Percentiles rank a stretch among this genome's conserved stretches.
Conservation (phyloP, 2,888 invertebrate genomes). For the Drosophila leonis region DNA sequence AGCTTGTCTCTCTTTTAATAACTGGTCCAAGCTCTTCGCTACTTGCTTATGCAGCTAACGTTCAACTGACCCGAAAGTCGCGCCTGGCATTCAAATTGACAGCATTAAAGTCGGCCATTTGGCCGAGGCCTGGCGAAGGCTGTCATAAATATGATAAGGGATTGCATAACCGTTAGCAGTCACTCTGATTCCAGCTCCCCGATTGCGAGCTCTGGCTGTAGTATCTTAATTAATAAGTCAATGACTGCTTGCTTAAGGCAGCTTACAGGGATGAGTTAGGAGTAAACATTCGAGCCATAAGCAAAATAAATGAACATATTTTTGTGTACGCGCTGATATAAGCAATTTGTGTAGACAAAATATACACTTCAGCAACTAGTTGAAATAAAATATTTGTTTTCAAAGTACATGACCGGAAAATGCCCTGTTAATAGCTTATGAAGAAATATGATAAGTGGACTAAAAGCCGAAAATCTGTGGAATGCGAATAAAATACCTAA, state of each 20-base stretch:
- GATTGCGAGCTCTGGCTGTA: constrained; percentile 29
- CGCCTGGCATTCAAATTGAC: constrained; percentile 76
- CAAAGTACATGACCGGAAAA: not conserved
- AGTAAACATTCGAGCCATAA: constrained; percentile 11
- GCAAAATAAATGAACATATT: constrained; percentile 32
- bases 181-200: constrained; percentile 11
- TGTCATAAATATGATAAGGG: constrained; percentile 79
- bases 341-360: constrained; percentile 30
- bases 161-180: constrained; percentile 29
- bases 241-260: constrained; percentile 56
- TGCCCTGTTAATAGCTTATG: not conserved
- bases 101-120: constrained; percentile 50
- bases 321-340: constrained; percentile 5
- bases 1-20: constrained; percentile 40
- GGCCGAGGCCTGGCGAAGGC: constrained; percentile 33
- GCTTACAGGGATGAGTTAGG: constrained; percentile 33
- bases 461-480: not conserved
- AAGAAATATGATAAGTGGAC: not conserved
- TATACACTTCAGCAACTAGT: constrained; percentile 17
- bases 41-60: constrained; percentile 68
- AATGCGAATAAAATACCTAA: not conserved
- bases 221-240: constrained; percentile 78
- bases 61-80: constrained; percentile 43
- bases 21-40: constrained; percentile 45
- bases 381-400: constrained; percentile 15